phyloP scores from a whole-genome alignment of 2,113 vertebrate species.

The Nothoprocta pentlandii region DNA sequence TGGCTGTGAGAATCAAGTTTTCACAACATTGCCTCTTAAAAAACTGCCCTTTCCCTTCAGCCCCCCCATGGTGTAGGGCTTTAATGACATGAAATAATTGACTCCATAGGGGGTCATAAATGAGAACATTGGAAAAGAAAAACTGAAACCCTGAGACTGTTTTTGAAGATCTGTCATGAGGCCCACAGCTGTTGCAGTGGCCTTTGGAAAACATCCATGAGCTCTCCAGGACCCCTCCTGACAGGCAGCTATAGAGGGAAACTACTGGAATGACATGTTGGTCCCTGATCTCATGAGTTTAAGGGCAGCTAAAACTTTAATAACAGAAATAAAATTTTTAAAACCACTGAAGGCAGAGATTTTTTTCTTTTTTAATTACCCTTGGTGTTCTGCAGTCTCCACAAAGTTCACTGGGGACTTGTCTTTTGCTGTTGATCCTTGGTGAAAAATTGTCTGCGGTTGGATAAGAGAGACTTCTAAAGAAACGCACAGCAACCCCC shows the following conservation, averaged over 20 bases:
- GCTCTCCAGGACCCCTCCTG: not conserved
- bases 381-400: not conserved
- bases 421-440: not conserved
- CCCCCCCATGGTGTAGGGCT: constrained; percentile 10
- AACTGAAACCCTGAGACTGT: constrained; percentile 51
- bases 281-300: not conserved
- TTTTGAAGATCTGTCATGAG: constrained; percentile 22
- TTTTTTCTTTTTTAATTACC: not conserved
- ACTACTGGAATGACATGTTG: not conserved
- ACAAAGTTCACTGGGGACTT: not conserved
- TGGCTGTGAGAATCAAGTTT: not conserved
- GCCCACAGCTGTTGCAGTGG: not conserved
- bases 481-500: constrained; percentile 22
- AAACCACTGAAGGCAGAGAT: not conserved
- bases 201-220: constrained; percentile 29
- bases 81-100: constrained; percentile 63
- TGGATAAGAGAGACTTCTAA: not conserved
- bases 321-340: not conserved
- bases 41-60: constrained; percentile 33
- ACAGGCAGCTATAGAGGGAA: not conserved
- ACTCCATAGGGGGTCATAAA: constrained; percentile 37
- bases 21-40: constrained; percentile 22
- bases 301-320: not conserved
- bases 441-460: not conserved
- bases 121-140: constrained; percentile 47